Percentiles rank a stretch among this genome's conserved stretches.
These are phyloP conservation scores for Ancistrus triradiatus DNA, from an alignment of 2,113 vertebrate species.

Conservation along the genomic window DNA sequence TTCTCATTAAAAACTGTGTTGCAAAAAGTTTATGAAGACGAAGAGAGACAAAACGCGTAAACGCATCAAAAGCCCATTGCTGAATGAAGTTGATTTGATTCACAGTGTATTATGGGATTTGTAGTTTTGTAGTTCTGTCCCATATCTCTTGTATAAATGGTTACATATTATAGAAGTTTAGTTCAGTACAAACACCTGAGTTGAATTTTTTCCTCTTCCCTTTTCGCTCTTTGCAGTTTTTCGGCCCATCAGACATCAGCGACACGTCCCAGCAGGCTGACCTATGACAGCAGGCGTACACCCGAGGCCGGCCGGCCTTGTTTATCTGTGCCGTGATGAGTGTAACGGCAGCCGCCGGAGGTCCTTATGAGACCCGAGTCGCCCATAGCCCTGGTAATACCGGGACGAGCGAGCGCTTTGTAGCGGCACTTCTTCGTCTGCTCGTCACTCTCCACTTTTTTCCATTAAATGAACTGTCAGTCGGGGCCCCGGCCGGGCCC, in stretches of 20 bases:
- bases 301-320: slow-evolving; percentile 21
- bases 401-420: slow-evolving; percentile 44
- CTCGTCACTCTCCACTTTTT: slow-evolving; percentile 33
- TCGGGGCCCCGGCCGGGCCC: slow-evolving; percentile 9
- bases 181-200: no score
- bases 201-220: no score
- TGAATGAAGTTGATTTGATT: no score
- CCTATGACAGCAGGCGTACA: slow-evolving; percentile 25
- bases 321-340: slow-evolving; percentile 42
- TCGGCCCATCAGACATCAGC: neutral
- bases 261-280: slow-evolving; percentile 30
- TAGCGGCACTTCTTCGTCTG: slow-evolving; percentile 38
- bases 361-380: slow-evolving; percentile 35
- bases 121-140: no score
- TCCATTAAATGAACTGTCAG: slow-evolving; percentile 51
- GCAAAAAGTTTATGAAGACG: no score
- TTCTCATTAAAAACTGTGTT: no score
- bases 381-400: slow-evolving; percentile 28
- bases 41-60: no score
- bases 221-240: no score
- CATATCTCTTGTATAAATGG: no score
- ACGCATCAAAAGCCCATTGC: no score
- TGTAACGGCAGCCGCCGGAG: slow-evolving; percentile 7
- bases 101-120: no score
- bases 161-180: no score